Evolutionary conservation across 2,113 vertebrate species (phyloP).

Genomic region (Hiodon alosoides): DNA sequence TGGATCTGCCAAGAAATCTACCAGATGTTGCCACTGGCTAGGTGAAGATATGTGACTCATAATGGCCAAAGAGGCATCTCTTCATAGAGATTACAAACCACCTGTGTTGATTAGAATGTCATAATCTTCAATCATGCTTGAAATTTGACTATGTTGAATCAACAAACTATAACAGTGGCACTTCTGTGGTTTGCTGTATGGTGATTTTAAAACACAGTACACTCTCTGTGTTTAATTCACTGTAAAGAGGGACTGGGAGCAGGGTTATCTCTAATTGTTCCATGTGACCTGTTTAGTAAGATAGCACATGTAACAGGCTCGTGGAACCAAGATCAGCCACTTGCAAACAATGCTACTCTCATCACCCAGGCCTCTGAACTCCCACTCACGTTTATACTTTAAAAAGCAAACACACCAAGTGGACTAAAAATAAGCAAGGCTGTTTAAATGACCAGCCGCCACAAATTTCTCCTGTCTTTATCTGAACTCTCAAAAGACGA

Average conservation of each 20-base stretch:
- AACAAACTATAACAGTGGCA: too few relatives aligned
- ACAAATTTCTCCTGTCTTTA: background rate
- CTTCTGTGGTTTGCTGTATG: too few relatives aligned
- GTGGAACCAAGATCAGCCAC: background rate
- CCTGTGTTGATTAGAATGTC: too few relatives aligned
- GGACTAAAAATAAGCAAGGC: background rate
- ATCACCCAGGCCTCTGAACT: background rate
- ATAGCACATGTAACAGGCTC: conserved; percentile 2
- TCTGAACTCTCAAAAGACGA: background rate
- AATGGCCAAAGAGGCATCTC: too few relatives aligned
- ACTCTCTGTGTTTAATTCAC: too few relatives aligned
- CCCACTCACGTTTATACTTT: background rate
- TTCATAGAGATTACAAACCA: too few relatives aligned
- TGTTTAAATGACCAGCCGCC: background rate
- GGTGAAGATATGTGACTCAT: too few relatives aligned
- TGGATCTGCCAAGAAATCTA: too few relatives aligned
- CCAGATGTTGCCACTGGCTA: too few relatives aligned
- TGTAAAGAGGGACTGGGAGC: background rate
- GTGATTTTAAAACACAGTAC: too few relatives aligned
- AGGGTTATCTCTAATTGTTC: background rate
- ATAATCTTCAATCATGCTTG: too few relatives aligned
- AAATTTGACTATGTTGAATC: too few relatives aligned
- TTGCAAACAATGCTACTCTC: background rate
- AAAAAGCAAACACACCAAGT: background rate
- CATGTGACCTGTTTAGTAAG: background rate